Percentiles rank a stretch among this genome's conserved stretches.
phyloP scores from a whole-genome alignment of 2,113 vertebrate species.

The Etheostoma spectabile region DNA sequence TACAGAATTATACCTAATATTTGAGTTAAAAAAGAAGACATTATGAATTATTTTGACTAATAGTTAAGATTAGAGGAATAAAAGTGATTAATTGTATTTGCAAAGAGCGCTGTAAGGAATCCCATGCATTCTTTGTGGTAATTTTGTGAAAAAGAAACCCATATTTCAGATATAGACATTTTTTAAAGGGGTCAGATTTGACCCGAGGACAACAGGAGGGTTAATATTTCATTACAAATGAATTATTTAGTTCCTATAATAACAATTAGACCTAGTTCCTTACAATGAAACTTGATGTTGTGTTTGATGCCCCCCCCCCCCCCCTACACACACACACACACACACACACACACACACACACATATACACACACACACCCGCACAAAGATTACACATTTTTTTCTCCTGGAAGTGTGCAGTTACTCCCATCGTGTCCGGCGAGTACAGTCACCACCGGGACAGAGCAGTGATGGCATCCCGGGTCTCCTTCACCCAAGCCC shows the following conservation, averaged over 20 bases:
- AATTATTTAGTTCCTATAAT: not conserved
- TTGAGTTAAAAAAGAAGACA: too few species aligned
- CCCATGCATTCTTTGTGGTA: too few species aligned
- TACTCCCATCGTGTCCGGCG: slow-evolving; percentile 81
- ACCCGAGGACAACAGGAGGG: too few species aligned
- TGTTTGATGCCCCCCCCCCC: slow-evolving; percentile 1
- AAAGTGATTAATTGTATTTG: too few species aligned
- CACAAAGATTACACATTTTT: slow-evolving; percentile 54
- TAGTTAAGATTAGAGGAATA: too few species aligned
- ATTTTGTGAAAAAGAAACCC: too few species aligned
- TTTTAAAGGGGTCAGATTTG: too few species aligned
- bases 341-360: too few species aligned
- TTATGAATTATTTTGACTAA: too few species aligned
- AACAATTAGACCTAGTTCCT: not conserved
- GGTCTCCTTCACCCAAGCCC: slow-evolving; percentile 82
- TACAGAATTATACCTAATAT: too few species aligned
- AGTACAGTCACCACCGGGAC: slow-evolving; percentile 79
- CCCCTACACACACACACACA: not conserved
- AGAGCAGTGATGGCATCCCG: slow-evolving; percentile 80
- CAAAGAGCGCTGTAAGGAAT: too few species aligned
- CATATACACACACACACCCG: not conserved
- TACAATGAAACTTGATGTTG: not conserved
- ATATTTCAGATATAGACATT: too few species aligned
- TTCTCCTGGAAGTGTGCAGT: slow-evolving; percentile 78
- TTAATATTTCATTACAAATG: not conserved